Base-by-base conservation (phyloP, 2,113 vertebrate species). In the Barnardius zonarius region DNA sequence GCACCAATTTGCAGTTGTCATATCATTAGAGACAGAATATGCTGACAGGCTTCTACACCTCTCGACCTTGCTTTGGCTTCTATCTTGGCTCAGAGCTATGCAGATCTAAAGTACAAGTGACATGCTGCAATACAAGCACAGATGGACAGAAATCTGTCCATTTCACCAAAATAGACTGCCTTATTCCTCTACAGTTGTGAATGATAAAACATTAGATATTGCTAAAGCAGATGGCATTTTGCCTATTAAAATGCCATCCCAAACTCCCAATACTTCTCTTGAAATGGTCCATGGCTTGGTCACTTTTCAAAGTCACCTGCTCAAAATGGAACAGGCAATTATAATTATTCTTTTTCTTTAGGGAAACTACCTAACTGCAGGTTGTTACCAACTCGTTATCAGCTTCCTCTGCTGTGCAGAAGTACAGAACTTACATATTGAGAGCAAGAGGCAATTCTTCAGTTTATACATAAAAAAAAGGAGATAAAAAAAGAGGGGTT, bases 141-240 rank as follows among this genome's bases (percentile, higher is more conserved):
- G 98, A 99, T 98, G 98, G 98, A 98, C 97, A 97, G 97, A 98
- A 98, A 98, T 98, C 98, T 98, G 98, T 98, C 98, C 97, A 96
- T 88, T 83, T 93, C 93, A 86, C 97, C 67, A 91, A 98, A 98
- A 98, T 97, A 98, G 95, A 93, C 94, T 54, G 86, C 86, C 89
- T 97, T 95, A 92, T 96, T 97, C 95, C 97, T 97, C 95, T 96
- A 95, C 86, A 95, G 94, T 95, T 98, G 97, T 98, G 97, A 97
- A 97, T 97, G 98, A 98, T 96, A 98, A 98, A 98, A 97, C 70
- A 37, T 92, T 97, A 97, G 93, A 97, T 98, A 98, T 97, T 97
- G 97, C 92, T 97, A 85, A 95, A 98, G 96, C 98, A 98, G 98
- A 98, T 98, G 98, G 97, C 92, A 93, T 96, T 96, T 43, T 88